Conservation (phyloP, 2,113 vertebrate species). For the Brienomyrus longianalis region DNA sequence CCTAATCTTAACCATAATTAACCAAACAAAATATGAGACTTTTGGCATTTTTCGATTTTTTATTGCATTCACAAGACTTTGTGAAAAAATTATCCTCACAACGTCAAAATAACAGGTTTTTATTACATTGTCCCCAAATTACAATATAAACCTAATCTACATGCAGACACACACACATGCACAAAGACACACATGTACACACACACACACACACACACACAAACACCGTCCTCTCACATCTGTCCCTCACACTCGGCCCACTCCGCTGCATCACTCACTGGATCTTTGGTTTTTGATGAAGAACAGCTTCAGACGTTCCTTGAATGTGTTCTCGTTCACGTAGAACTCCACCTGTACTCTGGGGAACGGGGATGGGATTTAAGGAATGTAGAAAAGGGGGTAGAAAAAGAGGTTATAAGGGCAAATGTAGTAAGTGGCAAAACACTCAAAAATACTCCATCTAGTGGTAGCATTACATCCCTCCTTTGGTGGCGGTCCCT, state of each 20-base stretch:
- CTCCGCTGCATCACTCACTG: conserved; percentile 56
- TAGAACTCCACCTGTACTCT: conserved; percentile 78
- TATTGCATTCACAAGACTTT: too few species aligned
- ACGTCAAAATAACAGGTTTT: too few species aligned
- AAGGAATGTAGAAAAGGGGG: conserved; percentile 24
- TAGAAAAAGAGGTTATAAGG: conserved; percentile 8
- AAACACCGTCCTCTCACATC: not conserved
- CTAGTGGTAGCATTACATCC: not conserved
- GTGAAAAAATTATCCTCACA: too few species aligned
- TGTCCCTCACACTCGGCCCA: not conserved
- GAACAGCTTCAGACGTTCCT: conserved; percentile 76
- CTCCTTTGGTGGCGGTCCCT: not conserved
- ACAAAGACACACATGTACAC: not conserved
- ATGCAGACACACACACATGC: not conserved
- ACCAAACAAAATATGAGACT: too few species aligned
- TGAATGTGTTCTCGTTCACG: conserved; percentile 77
- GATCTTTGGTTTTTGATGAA: conserved; percentile 85
- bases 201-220: not conserved
- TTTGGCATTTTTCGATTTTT: too few species aligned
- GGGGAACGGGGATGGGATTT: not conserved
- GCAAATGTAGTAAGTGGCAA: not conserved
- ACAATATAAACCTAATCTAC: not conserved
- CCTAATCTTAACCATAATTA: too few species aligned
- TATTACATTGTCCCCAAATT: too few species aligned
- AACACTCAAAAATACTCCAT: not conserved